A percentile compares a stretch with the other conserved stretches of the same genome.
phyloP scores from a whole-genome alignment of 2,797 vertebrate species.

The Poeciliopsis presidionis region DNA sequence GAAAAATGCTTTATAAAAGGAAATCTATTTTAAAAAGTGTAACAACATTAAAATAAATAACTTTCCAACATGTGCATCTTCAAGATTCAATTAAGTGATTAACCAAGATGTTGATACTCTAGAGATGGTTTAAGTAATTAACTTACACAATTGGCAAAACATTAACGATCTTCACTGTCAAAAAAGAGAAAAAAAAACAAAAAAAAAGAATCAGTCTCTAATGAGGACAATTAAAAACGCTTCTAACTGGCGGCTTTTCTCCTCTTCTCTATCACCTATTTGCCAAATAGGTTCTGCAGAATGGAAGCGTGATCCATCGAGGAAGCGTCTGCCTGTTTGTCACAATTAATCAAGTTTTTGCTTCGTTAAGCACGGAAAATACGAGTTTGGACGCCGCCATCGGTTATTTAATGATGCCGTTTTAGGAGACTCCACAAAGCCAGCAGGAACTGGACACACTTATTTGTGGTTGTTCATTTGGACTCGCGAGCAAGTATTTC shows the following conservation, averaged over 20 bases:
- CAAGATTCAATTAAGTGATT: conserved; percentile 1
- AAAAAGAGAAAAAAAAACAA: neutral
- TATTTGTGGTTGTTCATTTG: neutral
- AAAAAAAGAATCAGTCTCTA: neutral
- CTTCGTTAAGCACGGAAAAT: conserved; percentile 4
- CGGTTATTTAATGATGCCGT: conserved; percentile 1
- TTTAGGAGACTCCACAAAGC: neutral
- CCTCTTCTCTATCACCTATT: neutral
- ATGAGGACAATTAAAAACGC: conserved; percentile 12
- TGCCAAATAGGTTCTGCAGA: conserved; percentile 4
- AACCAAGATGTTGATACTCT: conserved; percentile 1
- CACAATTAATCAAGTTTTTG: conserved; percentile 11
- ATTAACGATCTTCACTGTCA: neutral
- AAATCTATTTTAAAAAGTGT: neutral
- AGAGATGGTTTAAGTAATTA: neutral
- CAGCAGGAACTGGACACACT: neutral
- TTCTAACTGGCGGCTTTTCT: neutral
- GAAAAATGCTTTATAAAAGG: neutral
- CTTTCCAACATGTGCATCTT: neutral
- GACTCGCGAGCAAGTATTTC: neutral
- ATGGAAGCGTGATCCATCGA: neutral
- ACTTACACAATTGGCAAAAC: conserved; percentile 10
- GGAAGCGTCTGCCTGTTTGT: neutral
- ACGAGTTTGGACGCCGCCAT: neutral
- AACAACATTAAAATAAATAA: neutral